Percentiles rank a stretch among this genome's conserved stretches.
These are phyloP conservation scores for Danio jaintianensis DNA, from an alignment of 2,797 vertebrate species.

Conservation along the genomic window DNA sequence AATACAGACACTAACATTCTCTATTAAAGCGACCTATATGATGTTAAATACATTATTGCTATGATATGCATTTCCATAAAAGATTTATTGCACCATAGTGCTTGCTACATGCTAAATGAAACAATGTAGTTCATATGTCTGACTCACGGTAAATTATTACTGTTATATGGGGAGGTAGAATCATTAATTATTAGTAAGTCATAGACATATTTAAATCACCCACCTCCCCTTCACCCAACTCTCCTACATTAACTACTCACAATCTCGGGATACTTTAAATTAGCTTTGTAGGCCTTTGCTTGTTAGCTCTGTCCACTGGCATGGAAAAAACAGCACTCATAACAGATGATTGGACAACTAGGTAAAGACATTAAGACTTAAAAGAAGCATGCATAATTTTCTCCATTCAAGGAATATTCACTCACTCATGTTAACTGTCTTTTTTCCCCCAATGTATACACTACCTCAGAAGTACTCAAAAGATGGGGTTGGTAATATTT, in stretches of 20 bases:
- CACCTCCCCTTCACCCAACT: too few relatives aligned
- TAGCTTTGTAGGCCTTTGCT: slow-evolving; percentile 4
- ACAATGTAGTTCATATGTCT: background rate
- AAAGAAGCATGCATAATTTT: slow-evolving; percentile 16
- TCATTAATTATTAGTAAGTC: slow-evolving; percentile 8
- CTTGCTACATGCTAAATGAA: slow-evolving; percentile 2
- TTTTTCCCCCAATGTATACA: background rate
- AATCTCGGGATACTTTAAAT: slow-evolving; percentile 19
- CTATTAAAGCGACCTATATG: slow-evolving; percentile 23
- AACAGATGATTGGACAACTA: slow-evolving; percentile 14
- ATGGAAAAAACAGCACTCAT: background rate
- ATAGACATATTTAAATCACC: slow-evolving; percentile 2
- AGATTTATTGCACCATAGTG: slow-evolving; percentile 8
- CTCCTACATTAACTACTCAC: background rate
- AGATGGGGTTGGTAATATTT: background rate
- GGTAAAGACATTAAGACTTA: slow-evolving; percentile 24
- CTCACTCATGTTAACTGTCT: background rate
- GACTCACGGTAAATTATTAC: background rate
- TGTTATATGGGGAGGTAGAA: background rate
- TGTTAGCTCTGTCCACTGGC: slow-evolving; percentile 26
- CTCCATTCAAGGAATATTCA: background rate
- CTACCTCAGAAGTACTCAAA: background rate
- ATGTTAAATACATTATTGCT: background rate
- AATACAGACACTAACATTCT: slow-evolving; percentile 43
- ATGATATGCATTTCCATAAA: background rate